Base-by-base conservation (phyloP, 2,113 vertebrate species). In the Dolichallabes microphthalmus region DNA sequence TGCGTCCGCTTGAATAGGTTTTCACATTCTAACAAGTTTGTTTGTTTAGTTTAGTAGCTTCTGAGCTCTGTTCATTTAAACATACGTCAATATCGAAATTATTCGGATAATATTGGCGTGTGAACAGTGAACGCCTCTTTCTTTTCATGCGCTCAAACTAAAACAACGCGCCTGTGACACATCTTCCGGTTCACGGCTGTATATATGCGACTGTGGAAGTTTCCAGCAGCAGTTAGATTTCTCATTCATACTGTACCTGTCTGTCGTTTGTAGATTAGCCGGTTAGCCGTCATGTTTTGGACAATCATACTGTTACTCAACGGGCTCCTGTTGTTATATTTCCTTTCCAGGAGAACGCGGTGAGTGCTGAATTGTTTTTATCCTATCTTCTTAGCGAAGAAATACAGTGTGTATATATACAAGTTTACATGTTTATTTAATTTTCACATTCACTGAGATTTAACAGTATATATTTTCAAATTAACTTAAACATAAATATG, bases 291-390 rank as follows among this genome's bases (percentile, higher is more conserved):
- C 75, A 94, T 94, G 94, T 92, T 95, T 76, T 94, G 91, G 92
- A 90, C 92, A 30, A 20, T 92, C 1, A 85, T 93, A 4, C 84
- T 94, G 53, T 87, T 94, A 0, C 58, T 90, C 2, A 89, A 90
- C 66, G 90, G 68, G 1, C 35, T 89, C 22, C 83, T 95, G n/a
- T 84, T 94, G 2, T 93, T 89, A 76, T 86, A 92, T 2, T 68
- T 92, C 0, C 79, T 93, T 58, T 92, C 92, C 2, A 90, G 88
- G 63, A 88, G 94, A 14, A 88, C 90, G 9, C 94, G 94, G 94
- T 95, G 74, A 82, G 92, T 83, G 17, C 32, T 79, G 22, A 12
- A 60, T 32, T 27, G 30, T 32, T 57, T 35, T 32, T 10, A 30
- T 20, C 8, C 2, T 27, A 12, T 20, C 7, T n/a, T 82, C 19